Conservation (phyloP, 2,888 invertebrate species). For the Polyploca ridens region DNA sequence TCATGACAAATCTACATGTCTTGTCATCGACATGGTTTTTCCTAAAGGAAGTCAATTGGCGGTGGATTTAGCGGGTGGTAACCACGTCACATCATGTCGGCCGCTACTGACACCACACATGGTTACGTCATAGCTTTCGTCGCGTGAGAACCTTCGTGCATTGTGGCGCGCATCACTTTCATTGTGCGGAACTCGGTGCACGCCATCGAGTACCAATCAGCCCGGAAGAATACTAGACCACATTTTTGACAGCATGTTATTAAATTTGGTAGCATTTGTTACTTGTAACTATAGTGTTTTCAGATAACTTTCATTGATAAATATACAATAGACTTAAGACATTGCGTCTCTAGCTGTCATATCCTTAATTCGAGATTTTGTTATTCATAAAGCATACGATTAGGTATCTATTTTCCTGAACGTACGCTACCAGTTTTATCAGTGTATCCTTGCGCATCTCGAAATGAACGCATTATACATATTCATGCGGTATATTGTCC, state of each 20-base stretch:
- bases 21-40: conserved; percentile 4
- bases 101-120: conserved; percentile 19
- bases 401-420: not conserved
- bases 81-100: conserved; percentile 19
- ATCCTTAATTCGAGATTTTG: too few relatives aligned
- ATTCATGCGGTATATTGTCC: not conserved
- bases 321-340: too few relatives aligned
- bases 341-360: too few relatives aligned
- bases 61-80: not conserved
- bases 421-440: too few relatives aligned
- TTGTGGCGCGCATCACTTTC: conserved; percentile 69
- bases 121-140: conserved; percentile 75
- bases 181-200: conserved; percentile 58
- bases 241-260: not conserved
- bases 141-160: conserved; percentile 74
- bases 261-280: not conserved
- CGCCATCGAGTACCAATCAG: conserved; percentile 17
- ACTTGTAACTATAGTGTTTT: too few relatives aligned
- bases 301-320: too few relatives aligned
- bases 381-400: too few relatives aligned
- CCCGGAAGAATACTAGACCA: conserved; percentile 3
- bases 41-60: not conserved
- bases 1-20: not conserved
- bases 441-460: not conserved
- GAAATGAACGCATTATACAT: not conserved